Base-by-base conservation (phyloP, 1,140 invertebrate species). In the Sitophilus oryzae region DNA sequence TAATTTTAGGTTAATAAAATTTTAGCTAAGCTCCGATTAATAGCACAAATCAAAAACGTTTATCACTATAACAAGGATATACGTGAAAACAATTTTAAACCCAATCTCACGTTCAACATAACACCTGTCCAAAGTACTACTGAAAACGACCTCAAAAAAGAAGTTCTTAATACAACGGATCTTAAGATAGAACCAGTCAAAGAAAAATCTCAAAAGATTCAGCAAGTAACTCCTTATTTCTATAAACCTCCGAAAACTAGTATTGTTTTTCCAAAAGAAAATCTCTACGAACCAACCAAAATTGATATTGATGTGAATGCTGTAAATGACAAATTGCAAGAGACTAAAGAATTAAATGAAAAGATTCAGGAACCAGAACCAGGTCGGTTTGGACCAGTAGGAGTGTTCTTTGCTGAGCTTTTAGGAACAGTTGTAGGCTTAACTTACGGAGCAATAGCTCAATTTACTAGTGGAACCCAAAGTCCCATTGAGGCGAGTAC, bases 371-470 rank as follows among this genome's bases (percentile, higher is more conserved):
- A 42, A 11, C 35, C 18, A 3, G 25, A 40, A 11, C 44, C 22
- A 10, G 34, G 41, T 25, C 34, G 45, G n/a, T 34, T 61, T 15
- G 47, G 54, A 2, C 47, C 43, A 9, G 20, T 60, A 2, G 60
- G 60, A 8, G 42, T 62, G 18, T 60, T 59, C 15, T 62, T 62
- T 35, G 55, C 48, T 2, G 60, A 62, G 50, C 18, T 62, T 2
- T 22, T 62, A 2, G 60, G 60, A 10, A 60, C 58, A 3, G 19
- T 62, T 10, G 48, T 62, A 15, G 60, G 57, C 16, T 40, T 62
- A 6, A 55, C 53, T 22, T 62, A 62, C 49, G 60, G 57, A 9
- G 60, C 60, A 15, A 41, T 55, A 20, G 58, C 60, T 0, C 60
- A 62, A 18, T 47, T 61, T 22, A 35, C 23, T 8, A 20, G 23